Evolutionary conservation across 2,797 vertebrate species (phyloP).

Genomic region (Phrynocephalus forsythii): DNA sequence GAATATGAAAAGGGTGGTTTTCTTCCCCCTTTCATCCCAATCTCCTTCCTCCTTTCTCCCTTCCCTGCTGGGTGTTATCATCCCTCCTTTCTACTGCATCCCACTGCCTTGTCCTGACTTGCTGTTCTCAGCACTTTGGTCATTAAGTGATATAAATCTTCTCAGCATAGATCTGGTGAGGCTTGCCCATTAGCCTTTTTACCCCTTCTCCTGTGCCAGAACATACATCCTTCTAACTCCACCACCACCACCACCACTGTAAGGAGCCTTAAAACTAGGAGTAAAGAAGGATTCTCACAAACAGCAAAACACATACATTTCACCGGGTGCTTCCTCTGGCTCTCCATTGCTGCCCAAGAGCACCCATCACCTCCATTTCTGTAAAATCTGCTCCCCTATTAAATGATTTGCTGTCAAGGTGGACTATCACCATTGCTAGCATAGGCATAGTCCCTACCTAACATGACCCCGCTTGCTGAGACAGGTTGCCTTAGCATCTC

Average conservation of each 20-base stretch:
- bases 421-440: background rate
- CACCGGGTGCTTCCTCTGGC: background rate
- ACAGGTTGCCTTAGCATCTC: conserved; percentile 54
- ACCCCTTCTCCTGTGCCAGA: background rate
- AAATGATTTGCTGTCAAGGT: conserved; percentile 32
- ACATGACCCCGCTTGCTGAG: conserved; percentile 51
- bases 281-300: background rate
- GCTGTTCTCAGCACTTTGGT: background rate
- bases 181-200: background rate
- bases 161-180: background rate
- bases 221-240: background rate
- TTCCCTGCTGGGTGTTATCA: background rate
- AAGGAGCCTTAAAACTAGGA: background rate
- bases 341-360: conserved; percentile 1
- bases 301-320: background rate
- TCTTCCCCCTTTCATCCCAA: too few species aligned
- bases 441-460: conserved; percentile 38
- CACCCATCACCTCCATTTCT: background rate
- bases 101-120: background rate
- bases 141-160: background rate
- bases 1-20: too few species aligned
- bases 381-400: background rate
- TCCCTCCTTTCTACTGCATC: too few species aligned
- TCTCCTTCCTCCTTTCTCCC: background rate
- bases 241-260: too few species aligned